Conservation (phyloP, 2,113 vertebrate species). For the Oreotrochilus melanogaster region DNA sequence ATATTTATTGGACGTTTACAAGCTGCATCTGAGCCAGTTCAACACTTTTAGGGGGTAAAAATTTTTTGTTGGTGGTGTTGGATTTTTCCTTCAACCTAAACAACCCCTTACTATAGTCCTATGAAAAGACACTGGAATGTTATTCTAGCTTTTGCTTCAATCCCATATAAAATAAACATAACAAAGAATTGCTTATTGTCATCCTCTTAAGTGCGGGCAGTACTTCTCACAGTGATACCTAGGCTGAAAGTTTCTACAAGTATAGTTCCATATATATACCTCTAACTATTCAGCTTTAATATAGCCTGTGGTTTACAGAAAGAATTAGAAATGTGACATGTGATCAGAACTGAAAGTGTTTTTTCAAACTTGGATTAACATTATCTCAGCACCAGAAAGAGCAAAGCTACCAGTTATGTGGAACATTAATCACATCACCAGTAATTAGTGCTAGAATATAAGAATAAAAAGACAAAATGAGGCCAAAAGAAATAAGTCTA, state of each 20-base stretch:
- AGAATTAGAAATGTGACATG: constrained; percentile 60
- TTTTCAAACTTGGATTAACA: constrained; percentile 75
- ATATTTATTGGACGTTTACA: background rate
- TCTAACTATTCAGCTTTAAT: constrained; percentile 54
- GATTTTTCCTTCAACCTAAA: background rate
- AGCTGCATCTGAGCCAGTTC: background rate
- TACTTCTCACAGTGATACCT: background rate
- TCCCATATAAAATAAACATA: background rate
- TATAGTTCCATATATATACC: constrained; percentile 10
- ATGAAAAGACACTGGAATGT: background rate
- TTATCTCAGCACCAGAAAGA: constrained; percentile 76
- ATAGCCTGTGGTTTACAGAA: constrained; percentile 55
- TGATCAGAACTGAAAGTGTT: constrained; percentile 48
- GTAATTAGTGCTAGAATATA: constrained; percentile 75
- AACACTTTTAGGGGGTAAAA: background rate
- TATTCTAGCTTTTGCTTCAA: background rate
- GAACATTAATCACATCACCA: constrained; percentile 78
- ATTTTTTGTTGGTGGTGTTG: background rate
- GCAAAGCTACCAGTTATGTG: constrained; percentile 71
- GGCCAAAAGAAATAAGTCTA: constrained; percentile 62
- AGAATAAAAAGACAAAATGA: constrained; percentile 75
- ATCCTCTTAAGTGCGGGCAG: background rate
- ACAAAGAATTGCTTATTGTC: background rate
- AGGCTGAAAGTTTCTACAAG: constrained; percentile 19
- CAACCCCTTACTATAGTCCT: background rate